Base-by-base conservation (phyloP, 2,888 invertebrate genomes). In the Onthophagus sagittarius region DNA sequence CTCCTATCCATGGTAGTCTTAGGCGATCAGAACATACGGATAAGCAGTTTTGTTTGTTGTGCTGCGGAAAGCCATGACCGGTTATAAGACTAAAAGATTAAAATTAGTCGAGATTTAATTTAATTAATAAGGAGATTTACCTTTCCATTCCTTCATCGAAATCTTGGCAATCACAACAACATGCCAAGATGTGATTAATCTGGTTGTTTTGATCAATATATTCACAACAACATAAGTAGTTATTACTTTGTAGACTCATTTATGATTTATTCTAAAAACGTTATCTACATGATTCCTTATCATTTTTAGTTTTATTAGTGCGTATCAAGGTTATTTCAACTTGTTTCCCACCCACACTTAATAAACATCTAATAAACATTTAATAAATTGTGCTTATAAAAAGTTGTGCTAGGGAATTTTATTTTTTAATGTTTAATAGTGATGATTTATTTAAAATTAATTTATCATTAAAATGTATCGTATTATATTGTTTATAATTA, bases 1-100 rank as follows among this genome's bases (percentile, higher is more conserved):
- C 90, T 15, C 89, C 89, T 70, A 85, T 83, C 89, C 90, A 90
- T 67, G 90, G 89, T 75, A 89, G 83, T 70, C 90, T 84, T 75
- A 89, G 77, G 73, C 89, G 85, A 77, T 90, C 89, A 78, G 87
- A 86, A 72, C 89, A 83, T 7, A 87, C 87, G 23, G 85, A 81
- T 79, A 88, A 81, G 79, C 88, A 83, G 31, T 82, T 81, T 4
- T 78, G 73, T 74, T 81, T 82, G 76, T 83, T 81, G 72, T 77
- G 80, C 11, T 79, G 77, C 15, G 85, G 80, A 13, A 86, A 79
- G 73, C 79, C 79, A 76, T 81, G 78, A 63, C 86, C 84, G 71
- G 82, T 81, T 71, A 87, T 80, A 32, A 86, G 80, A 77, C 87
- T 87, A 85, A 85, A 13, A 23, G 3, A 23, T 23, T 23, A 23